Conservation (phyloP, 2,888 invertebrate species). For the Orthosia gracilis region DNA sequence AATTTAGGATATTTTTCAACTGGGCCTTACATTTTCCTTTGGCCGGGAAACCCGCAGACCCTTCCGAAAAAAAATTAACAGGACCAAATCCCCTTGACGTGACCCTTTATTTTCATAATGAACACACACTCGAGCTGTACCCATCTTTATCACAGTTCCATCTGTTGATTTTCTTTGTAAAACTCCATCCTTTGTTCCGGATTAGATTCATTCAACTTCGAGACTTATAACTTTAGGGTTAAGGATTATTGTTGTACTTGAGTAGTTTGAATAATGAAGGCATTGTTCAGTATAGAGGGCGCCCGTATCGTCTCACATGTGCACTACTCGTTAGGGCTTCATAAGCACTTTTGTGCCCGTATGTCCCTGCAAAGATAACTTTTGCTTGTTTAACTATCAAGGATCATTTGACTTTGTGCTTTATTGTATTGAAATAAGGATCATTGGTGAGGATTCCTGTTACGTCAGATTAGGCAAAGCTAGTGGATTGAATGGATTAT, state of each 20-base stretch:
- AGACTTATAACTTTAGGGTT: conserved; percentile 72
- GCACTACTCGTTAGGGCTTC: conserved; percentile 77
- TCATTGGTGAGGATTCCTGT: conserved; percentile 36
- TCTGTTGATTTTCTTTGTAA: conserved; percentile 87
- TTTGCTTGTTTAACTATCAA: conserved; percentile 53
- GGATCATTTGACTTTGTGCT: conserved; percentile 58
- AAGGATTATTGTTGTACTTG: conserved; percentile 74
- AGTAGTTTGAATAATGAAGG: conserved; percentile 75
- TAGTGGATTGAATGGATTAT: conserved; percentile 70
- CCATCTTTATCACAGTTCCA: conserved; percentile 82
- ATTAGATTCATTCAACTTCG: conserved; percentile 69
- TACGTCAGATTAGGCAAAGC: conserved; percentile 41
- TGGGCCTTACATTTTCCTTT: conserved; percentile 51
- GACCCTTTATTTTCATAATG: conserved; percentile 83
- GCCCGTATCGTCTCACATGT: conserved; percentile 82
- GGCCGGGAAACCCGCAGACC: conserved; percentile 55
- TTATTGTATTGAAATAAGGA: conserved; percentile 56
- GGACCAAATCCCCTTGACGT: conserved; percentile 55
- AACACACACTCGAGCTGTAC: conserved; percentile 77
- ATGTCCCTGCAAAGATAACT: conserved; percentile 69
- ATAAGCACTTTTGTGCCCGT: conserved; percentile 78
- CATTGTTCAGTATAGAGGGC: conserved; percentile 79
- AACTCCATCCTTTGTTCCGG: conserved; percentile 74
- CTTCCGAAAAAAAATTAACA: conserved; percentile 71
- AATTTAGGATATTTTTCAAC: conserved; percentile 49